Conservation (phyloP, 2,888 invertebrate genomes). For the Sminthurinus aureus region DNA sequence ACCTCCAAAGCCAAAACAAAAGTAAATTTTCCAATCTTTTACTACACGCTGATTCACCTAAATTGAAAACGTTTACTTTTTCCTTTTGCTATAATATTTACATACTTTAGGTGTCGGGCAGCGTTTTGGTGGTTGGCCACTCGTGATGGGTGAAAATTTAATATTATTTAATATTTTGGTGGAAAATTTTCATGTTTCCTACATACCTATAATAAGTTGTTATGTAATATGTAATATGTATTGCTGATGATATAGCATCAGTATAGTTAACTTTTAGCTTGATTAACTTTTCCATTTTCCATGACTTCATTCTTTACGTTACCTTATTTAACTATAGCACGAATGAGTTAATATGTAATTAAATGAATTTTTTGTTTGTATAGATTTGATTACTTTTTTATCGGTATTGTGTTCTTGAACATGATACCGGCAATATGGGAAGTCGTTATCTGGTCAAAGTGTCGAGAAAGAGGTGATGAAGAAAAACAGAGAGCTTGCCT, state of each 20-base stretch:
- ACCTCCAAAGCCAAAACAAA: conserved; percentile 25
- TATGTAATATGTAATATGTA: too few species aligned
- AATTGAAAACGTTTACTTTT: background rate
- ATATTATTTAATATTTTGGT: background rate
- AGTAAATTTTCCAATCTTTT: background rate
- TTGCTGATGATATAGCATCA: too few species aligned
- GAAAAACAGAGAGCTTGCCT: background rate
- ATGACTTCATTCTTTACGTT: too few species aligned
- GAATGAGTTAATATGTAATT: too few species aligned
- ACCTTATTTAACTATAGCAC: too few species aligned
- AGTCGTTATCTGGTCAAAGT: conserved; percentile 60
- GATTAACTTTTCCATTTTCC: too few species aligned
- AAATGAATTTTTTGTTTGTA: background rate
- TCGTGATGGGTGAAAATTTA: conserved; percentile 61
- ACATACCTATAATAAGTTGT: too few species aligned
- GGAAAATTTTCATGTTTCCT: too few species aligned
- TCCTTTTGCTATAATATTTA: background rate
- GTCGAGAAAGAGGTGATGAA: background rate
- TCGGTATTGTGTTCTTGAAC: conserved; percentile 58
- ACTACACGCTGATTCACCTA: background rate
- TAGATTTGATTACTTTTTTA: conserved; percentile 64
- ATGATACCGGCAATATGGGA: conserved; percentile 61
- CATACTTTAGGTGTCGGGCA: background rate
- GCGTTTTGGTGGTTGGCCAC: conserved; percentile 52
- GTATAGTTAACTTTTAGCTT: too few species aligned